These are phyloP conservation scores for Etia nguti DNA, from an alignment of 2,113 vertebrate genomes.

Conservation along the genomic window DNA sequence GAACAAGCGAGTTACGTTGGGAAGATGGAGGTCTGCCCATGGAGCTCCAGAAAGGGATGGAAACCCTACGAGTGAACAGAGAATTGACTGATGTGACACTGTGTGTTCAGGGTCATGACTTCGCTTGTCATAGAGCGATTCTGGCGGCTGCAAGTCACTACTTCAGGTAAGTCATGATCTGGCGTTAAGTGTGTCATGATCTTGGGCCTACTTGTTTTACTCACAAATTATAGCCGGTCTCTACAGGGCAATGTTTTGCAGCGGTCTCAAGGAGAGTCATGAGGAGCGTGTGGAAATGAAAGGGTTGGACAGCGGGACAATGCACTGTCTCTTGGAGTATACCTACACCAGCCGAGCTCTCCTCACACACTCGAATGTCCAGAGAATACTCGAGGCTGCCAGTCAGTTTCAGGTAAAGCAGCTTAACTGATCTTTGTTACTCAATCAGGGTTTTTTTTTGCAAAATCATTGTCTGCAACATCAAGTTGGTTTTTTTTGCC, in stretches of 20 bases:
- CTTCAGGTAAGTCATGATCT: conserved; percentile 79
- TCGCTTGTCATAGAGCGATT: conserved; percentile 88
- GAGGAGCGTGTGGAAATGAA: conserved; percentile 88
- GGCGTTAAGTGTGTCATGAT: not conserved
- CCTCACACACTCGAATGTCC: conserved; percentile 90
- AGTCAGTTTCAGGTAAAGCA: conserved; percentile 89
- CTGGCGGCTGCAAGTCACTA: conserved; percentile 95
- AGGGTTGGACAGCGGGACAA: conserved; percentile 87
- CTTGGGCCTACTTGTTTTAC: not conserved
- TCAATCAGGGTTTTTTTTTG: not conserved
- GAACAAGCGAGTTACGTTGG: conserved; percentile 74
- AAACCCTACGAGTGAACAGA: conserved; percentile 83
- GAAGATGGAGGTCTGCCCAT: conserved; percentile 84
- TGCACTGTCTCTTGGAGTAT: conserved; percentile 88
- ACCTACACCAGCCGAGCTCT: conserved; percentile 91
- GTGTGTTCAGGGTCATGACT: conserved; percentile 82
- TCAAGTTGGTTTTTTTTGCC: not conserved
- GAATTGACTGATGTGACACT: conserved; percentile 89
- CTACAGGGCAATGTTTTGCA: conserved; percentile 96
- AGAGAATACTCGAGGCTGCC: conserved; percentile 88
- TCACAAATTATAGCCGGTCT: not conserved
- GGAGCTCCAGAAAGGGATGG: conserved; percentile 87
- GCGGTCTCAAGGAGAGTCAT: conserved; percentile 88
- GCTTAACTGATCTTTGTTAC: not conserved
- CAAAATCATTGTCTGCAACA: too few relatives aligned